Conservation (phyloP, 2,797 vertebrate genomes). For the Esox lucius region DNA sequence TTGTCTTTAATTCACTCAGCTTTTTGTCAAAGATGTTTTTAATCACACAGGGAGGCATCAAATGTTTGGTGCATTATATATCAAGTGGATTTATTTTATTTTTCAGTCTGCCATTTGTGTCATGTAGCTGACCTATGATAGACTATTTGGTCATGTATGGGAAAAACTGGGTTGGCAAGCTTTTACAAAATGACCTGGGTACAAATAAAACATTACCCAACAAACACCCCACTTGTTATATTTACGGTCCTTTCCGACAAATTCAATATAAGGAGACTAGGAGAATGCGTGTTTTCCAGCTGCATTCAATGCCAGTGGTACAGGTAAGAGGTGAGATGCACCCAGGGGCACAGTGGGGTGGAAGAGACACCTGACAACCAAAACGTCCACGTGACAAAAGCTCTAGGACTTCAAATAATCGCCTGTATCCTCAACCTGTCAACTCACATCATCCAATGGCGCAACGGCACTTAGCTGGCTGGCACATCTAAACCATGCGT, state of each 20-base stretch:
- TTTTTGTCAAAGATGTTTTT: no score
- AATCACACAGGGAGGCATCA: no score
- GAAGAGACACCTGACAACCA: background rate
- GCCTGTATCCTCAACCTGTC: conserved; percentile 26
- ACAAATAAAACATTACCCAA: background rate
- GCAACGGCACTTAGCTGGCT: conserved; percentile 25
- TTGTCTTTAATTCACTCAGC: no score
- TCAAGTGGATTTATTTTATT: no score
- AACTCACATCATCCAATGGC: conserved; percentile 32
- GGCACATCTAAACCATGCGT: conserved; percentile 21
- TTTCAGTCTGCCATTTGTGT: background rate
- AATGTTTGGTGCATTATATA: background rate
- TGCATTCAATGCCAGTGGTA: background rate
- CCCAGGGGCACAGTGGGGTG: background rate
- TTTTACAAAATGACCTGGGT: background rate
- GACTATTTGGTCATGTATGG: background rate
- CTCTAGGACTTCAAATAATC: conserved; percentile 1
- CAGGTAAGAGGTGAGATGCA: background rate
- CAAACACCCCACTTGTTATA: background rate
- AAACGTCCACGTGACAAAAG: conserved; percentile 11
- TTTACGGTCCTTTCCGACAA: background rate
- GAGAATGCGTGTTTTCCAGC: background rate
- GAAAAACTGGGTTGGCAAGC: background rate
- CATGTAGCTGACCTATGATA: background rate
- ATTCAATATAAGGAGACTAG: background rate